Percentiles rank a stretch among this genome's conserved stretches.
phyloP scores from a whole-genome alignment of 2,888 invertebrate genomes.

The Phytoseiulus persimilis region DNA sequence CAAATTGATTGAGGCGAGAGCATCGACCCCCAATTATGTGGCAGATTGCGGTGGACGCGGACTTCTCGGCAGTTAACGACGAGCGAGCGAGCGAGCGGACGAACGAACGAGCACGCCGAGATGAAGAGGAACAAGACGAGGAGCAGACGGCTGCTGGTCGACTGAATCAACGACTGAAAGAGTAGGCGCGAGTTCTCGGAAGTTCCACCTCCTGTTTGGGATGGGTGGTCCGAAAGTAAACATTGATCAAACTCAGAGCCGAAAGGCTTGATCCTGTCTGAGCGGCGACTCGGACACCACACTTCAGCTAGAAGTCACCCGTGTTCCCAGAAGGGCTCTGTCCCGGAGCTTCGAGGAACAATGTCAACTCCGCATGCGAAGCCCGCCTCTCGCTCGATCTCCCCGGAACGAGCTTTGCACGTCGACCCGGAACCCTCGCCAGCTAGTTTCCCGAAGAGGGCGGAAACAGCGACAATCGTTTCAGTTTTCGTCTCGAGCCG shows the following conservation, averaged over 20 bases:
- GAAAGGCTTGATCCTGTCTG: not conserved
- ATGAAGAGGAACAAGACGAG: not conserved
- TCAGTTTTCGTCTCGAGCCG: too few relatives aligned
- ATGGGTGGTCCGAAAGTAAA: constrained; percentile 5
- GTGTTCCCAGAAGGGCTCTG: not conserved
- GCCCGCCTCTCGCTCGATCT: too few relatives aligned
- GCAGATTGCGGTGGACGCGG: not conserved
- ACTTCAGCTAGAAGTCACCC: not conserved
- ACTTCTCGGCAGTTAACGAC: not conserved
- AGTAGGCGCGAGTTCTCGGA: constrained; percentile 5
- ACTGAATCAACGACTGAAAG: not conserved
- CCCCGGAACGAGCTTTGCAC: too few relatives aligned
- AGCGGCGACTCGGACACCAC: not conserved
- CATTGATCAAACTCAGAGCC: not conserved
- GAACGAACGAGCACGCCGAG: not conserved
- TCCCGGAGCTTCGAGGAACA: not conserved
- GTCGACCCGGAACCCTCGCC: too few relatives aligned
- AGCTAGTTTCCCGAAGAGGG: too few relatives aligned
- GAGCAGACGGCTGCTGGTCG: not conserved
- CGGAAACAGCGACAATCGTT: too few relatives aligned
- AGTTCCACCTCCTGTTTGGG: constrained; percentile 5
- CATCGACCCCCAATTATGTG: not conserved
- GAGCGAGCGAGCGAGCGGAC: not conserved
- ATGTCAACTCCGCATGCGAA: not conserved
- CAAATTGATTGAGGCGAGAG: not conserved